Evolutionary conservation across 1,140 invertebrate genomes (phyloP), one percentile per base, ranked within the genome.

Genomic region (Danaus plexippus): DNA sequence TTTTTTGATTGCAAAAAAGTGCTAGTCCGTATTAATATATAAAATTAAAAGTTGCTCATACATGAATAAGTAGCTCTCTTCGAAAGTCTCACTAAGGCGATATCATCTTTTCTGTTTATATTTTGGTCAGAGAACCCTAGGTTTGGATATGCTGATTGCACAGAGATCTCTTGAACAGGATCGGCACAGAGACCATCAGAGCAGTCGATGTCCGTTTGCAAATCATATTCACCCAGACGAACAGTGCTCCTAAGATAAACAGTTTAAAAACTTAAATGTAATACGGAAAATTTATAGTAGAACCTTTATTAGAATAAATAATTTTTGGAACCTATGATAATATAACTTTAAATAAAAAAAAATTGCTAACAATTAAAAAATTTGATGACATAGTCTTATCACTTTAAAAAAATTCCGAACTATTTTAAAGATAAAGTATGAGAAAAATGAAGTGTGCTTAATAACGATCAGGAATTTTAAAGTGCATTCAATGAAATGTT

Each of bases 61-160:
- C 83, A 69, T 47, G 74, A 63, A 52, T 72, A 80, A 51, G n/a
- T 54, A 10, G 57, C 81, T 54, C 84, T 68, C 46, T 63, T 69
- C 6, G 76, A 54, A 3, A 92, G 68, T 63, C 88, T 73, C 0
- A 92, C 69, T 1, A 92, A 51, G 9, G 89, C 90, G 15, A 92
- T 90, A 61, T 92, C 91, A 63, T 92, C 89, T 61, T 87, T 77
- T 63, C 89, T 89, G 51, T 88, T 89, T 13, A 63, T 74, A 44
- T 88, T 71, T 11, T 74, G 81, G 65, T 90, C 80, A 4, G 64
- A 69, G 54, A 86, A 92, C 0, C 85, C 85, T 5, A 78, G 71
- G 63, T 92, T 90, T 4, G 86, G 74, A 42, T 88, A 78, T 1
- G 69, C 60, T 11, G 66, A 47, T 9, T 75, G 64, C 6, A 87